Evolutionary conservation across 2,113 vertebrate genomes (phyloP), one percentile per base, ranked within the genome.

Genomic region (Siniperca chuatsi): DNA sequence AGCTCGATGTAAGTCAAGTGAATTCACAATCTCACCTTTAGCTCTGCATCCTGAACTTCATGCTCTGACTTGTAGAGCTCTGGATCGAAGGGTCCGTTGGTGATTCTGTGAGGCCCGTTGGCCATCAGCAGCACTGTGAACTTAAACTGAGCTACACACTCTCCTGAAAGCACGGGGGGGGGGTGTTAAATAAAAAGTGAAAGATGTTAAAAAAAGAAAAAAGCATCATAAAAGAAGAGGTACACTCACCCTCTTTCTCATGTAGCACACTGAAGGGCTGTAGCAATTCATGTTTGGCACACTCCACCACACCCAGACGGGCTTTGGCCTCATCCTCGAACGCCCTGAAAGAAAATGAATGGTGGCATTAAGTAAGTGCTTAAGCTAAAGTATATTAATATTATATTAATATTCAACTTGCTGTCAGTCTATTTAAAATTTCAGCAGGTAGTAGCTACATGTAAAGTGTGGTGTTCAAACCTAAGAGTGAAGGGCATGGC

Each of bases 61-160:
- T 97, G 91, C 89, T 98, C 97, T 0, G 98, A 99, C 93, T 97
- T 97, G 95, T 98, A 99, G 84, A 98, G 92, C 46, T 99, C 98
- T 0, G 96, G 95, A 4, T 99, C 97, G 8, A 97, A 97, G 72
- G 94, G 95, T 57, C 97, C 96, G 1, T 93, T 97, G 57, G 98
- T 99, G 96, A 99, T 99, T 95, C 97, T 89, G 96, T 99, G 97
- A 62, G 98, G 97, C 0, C 98, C 98, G 21, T 99, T 99, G 81
- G 98, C 96, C 98, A 99, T 99, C 83, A 99, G 95, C 73, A 99
- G 94, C 93, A 99, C 98, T 46, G 98, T 99, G 95, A 99, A 99
- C 92, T 99, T 99, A 94, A 99, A 99, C 96, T 99, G 98, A 35
- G 98, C 98, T 44, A 99, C 98, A 55, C 94, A 96, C 92, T 99